Percentiles rank a stretch among this genome's conserved stretches.
Evolutionary conservation across 1,140 invertebrate genomes (phyloP).

Genomic region (Drosophila ficusphila): DNA sequence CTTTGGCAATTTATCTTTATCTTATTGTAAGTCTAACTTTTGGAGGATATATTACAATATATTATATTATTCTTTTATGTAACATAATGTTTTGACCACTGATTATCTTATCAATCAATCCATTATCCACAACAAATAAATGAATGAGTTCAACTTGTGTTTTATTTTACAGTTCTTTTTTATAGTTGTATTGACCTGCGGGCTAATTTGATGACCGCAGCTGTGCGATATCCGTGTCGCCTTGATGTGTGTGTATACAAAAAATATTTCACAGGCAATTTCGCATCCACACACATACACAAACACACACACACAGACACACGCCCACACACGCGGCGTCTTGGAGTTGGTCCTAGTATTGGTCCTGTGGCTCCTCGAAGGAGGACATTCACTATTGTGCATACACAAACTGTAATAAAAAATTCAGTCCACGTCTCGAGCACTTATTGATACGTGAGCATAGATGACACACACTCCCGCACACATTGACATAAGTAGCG

Average conservation of each 20-base stretch:
- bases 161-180: neutral
- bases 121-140: too few relatives aligned
- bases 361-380: conserved; percentile 24
- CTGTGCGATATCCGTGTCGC: conserved; percentile 7
- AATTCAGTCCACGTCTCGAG: conserved; percentile 78
- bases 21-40: too few relatives aligned
- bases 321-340: conserved; percentile 32
- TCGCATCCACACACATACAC: conserved; percentile 62
- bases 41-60: too few relatives aligned
- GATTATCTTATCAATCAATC: too few relatives aligned
- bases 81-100: too few relatives aligned
- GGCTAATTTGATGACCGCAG: neutral
- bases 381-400: conserved; percentile 67
- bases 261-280: conserved; percentile 78
- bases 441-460: conserved; percentile 80
- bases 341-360: conserved; percentile 22
- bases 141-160: too few relatives aligned
- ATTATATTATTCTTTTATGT: too few relatives aligned
- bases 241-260: conserved; percentile 27
- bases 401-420: conserved; percentile 69
- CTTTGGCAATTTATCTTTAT: too few relatives aligned
- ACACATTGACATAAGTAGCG: conserved; percentile 56
- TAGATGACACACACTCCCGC: conserved; percentile 62
- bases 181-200: neutral
- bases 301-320: too few relatives aligned